Conservation (phyloP, 2,888 invertebrate species). For the Thereva nobilitata region DNA sequence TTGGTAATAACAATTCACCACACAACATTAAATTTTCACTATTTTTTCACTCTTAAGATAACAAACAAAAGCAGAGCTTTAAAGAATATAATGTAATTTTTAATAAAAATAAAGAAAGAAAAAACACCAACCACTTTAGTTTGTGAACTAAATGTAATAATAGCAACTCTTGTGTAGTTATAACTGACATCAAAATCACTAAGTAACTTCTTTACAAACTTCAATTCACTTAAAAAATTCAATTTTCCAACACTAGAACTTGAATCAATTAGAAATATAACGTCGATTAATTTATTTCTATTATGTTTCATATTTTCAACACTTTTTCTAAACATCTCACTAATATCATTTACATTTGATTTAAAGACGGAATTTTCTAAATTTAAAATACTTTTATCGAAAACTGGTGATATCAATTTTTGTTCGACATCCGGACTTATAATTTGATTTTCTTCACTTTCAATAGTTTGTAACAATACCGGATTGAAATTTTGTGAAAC, state of each 20-base stretch:
- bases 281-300: conserved; percentile 60
- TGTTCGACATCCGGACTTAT: background rate
- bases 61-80: no score
- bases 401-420: conserved; percentile 19
- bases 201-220: conserved; percentile 68
- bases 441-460: no score
- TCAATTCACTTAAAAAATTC: conserved; percentile 69
- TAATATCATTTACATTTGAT: conserved; percentile 49
- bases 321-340: conserved; percentile 62
- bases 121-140: conserved; percentile 60
- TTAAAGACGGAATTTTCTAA: conserved; percentile 40
- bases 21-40: no score
- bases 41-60: no score
- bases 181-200: conserved; percentile 69
- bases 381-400: conserved; percentile 16
- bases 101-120: background rate
- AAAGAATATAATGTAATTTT: no score
- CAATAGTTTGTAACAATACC: no score
- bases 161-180: conserved; percentile 66
- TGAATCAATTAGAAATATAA: conserved; percentile 70
- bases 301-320: conserved; percentile 60
- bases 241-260: conserved; percentile 70
- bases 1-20: no score
- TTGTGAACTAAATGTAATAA: conserved; percentile 68
- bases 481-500: no score